These are phyloP conservation scores for Scatophagus argus DNA, from an alignment of 2,113 vertebrate genomes.

Conservation along the genomic window DNA sequence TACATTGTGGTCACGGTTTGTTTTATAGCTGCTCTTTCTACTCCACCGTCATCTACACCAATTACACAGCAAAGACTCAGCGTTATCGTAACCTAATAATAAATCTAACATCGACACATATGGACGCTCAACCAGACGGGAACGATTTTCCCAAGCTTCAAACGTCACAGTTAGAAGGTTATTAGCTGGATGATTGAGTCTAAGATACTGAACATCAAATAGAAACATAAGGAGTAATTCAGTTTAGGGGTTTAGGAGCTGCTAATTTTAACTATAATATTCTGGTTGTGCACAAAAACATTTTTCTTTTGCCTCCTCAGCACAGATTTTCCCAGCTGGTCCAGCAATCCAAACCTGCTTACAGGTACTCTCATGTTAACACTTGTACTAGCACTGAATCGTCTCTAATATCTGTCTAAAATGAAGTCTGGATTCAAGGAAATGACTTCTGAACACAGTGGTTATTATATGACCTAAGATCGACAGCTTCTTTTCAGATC, in stretches of 20 bases:
- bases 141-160: slow-evolving; percentile 31
- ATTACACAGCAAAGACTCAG: slow-evolving; percentile 46
- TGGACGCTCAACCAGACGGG: slow-evolving; percentile 14
- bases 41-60: slow-evolving; percentile 1
- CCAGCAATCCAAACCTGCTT: not conserved
- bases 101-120: slow-evolving; percentile 21
- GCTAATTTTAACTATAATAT: slow-evolving; percentile 25
- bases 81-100: slow-evolving; percentile 8
- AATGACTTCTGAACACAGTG: not conserved
- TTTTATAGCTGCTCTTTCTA: slow-evolving; percentile 42
- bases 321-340: not conserved
- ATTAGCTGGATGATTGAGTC: slow-evolving; percentile 25
- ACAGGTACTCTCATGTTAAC: not conserved
- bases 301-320: not conserved
- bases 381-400: not conserved
- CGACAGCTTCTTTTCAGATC: not conserved
- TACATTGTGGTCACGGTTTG: slow-evolving; percentile 21
- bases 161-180: slow-evolving; percentile 30
- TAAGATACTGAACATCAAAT: slow-evolving; percentile 22
- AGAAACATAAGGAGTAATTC: slow-evolving; percentile 11
- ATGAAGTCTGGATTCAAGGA: not conserved
- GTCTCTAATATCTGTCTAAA: not conserved
- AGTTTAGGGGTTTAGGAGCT: not conserved
- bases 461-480: not conserved
- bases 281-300: not conserved